Conservation (phyloP, 2,888 invertebrate genomes). For the Esperia sulphurella region DNA sequence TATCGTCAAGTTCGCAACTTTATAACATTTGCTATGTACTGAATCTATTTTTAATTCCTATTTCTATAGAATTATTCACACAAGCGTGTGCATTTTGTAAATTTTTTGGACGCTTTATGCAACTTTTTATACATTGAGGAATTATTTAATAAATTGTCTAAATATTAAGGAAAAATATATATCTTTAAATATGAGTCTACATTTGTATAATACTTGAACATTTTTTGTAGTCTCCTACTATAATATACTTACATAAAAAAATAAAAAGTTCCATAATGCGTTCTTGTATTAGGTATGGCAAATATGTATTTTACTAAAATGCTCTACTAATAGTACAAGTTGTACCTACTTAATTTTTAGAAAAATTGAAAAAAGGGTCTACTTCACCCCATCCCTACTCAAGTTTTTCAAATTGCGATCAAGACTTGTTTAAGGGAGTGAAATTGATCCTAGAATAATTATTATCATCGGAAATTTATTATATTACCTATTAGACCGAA, state of each 20-base stretch:
- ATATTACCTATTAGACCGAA: neutral
- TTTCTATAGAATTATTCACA: constrained; percentile 33
- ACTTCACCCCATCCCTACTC: constrained; percentile 9
- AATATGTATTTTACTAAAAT: constrained; percentile 47
- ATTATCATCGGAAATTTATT: neutral
- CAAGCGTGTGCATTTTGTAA: constrained; percentile 31
- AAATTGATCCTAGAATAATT: constrained; percentile 5
- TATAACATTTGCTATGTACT: constrained; percentile 36
- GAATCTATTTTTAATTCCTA: constrained; percentile 43
- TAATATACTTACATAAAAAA: constrained; percentile 17
- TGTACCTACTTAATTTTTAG: constrained; percentile 62
- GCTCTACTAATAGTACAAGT: constrained; percentile 52
- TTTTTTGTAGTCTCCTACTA: constrained; percentile 14
- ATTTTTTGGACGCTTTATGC: constrained; percentile 13
- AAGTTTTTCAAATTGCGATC: neutral
- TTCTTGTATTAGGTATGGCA: constrained; percentile 32
- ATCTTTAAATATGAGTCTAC: constrained; percentile 41
- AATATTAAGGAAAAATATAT: constrained; percentile 47
- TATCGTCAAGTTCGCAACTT: constrained; percentile 35
- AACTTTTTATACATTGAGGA: constrained; percentile 10
- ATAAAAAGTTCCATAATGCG: constrained; percentile 35
- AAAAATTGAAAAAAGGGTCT: constrained; percentile 25
- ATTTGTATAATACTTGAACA: constrained; percentile 45
- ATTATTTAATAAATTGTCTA: neutral
- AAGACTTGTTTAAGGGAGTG: constrained; percentile 6